Conservation (phyloP, 2,113 vertebrate genomes). For the Montifringilla adamsi region DNA sequence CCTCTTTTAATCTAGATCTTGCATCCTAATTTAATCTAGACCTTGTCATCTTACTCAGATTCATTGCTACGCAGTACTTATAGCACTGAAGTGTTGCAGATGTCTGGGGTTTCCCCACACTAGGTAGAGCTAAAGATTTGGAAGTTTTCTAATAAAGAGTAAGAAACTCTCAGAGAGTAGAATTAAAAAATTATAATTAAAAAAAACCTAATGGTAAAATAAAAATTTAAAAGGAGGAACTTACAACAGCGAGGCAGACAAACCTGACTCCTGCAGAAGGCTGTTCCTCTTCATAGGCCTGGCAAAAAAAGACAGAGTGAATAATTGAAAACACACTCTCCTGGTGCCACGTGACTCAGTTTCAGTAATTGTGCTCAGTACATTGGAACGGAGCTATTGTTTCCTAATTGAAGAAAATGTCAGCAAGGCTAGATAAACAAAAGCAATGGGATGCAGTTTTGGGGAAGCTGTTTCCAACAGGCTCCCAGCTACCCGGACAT, state of each 20-base stretch:
- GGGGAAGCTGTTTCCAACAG: constrained; percentile 9
- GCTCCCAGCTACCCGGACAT: not conserved
- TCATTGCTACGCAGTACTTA: not conserved
- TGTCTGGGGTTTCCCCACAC: not conserved
- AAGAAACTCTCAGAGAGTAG: not conserved
- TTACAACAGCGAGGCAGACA: constrained; percentile 59
- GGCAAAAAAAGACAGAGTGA: constrained; percentile 56
- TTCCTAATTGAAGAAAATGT: constrained; percentile 59
- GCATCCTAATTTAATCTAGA: not conserved
- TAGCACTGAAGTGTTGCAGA: not conserved
- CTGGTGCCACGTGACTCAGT: constrained; percentile 39
- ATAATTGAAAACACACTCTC: constrained; percentile 74
- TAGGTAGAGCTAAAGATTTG: not conserved
- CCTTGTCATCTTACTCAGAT: not conserved
- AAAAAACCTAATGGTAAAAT: not conserved
- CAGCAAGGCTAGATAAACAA: constrained; percentile 47
- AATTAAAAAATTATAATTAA: not conserved
- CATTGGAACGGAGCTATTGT: constrained; percentile 54
- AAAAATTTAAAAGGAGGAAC: constrained; percentile 50
- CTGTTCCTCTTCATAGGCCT: constrained; percentile 65
- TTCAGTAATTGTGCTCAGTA: constrained; percentile 60
- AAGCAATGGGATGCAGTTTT: constrained; percentile 25
- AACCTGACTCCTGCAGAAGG: constrained; percentile 57
- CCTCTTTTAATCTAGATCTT: not conserved
- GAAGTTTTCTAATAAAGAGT: not conserved